Base-by-base conservation (phyloP, 2,797 vertebrate species). In the Microchirus variegatus region DNA sequence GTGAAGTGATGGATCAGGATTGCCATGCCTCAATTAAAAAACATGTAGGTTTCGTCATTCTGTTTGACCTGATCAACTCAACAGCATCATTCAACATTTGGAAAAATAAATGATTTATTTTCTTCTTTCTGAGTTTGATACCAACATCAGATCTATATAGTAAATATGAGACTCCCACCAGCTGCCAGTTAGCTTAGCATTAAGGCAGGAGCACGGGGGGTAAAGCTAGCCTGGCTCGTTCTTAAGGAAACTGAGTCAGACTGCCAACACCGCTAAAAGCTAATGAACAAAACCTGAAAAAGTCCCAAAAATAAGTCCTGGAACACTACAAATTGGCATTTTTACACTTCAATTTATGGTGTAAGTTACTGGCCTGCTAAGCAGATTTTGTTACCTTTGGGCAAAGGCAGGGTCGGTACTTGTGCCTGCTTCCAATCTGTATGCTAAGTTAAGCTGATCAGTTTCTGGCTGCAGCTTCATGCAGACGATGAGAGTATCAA, bases 1-100 rank as follows among this genome's bases (percentile, higher is more conserved):
- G 45, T 13, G 35, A 47, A 77, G 58, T 19, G 47, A 70, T 54
- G 53, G 64, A 53, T 66, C 58, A 2, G 43, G 57, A 73, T 67
- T 67, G 53, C 56, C 41, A 48, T 19, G 37, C 42, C 38, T 8
- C 53, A 15, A 58, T 8, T 0, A 15, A 75, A 73, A 35, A 2
- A 40, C 19, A 15, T 26, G 14, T 18, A 16, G 26, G 6, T 48
- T 31, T 57, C n/a, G 51, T 12, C 49, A 47, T 60, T n/a, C 22
- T 36, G 10, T 77, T 68, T 46, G 48, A 22, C 22, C 22, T 44
- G 26, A 31, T 44, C 17, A 37, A 35, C 16, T 57, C 61, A 6
- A 35, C 51, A 57, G 47, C 58, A 46, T 22, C 41, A n/a, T 26
- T 31, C 9, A 11, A n/a, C 19, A 58, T 37, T 61, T 26, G 16